Evolutionary conservation across 1,140 invertebrate species (phyloP).

Genomic region (Mycetomoellerius zeteki): DNA sequence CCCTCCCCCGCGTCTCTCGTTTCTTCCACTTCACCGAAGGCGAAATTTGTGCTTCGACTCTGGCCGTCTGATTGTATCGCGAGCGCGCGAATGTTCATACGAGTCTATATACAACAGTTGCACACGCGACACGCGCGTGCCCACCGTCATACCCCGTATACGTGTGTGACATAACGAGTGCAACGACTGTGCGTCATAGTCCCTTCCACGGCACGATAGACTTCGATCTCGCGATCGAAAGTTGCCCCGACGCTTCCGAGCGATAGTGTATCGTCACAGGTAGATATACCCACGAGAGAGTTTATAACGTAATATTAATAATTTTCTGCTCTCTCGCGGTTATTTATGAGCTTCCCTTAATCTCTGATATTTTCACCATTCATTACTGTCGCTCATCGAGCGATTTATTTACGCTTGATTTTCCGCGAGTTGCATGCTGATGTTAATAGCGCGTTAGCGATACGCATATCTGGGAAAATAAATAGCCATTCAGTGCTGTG

Average conservation of each 20-base stretch:
- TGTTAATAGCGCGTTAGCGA: slow-evolving; percentile 14
- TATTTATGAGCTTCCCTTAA: neutral
- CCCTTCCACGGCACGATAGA: slow-evolving; percentile 30
- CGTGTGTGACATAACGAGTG: slow-evolving; percentile 36
- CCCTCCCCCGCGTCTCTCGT: neutral
- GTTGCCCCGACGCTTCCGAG: slow-evolving; percentile 8
- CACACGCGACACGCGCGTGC: slow-evolving; percentile 27
- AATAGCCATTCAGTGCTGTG: slow-evolving; percentile 13
- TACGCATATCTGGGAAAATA: slow-evolving; percentile 24
- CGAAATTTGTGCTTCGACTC: neutral
- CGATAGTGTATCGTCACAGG: slow-evolving; percentile 14
- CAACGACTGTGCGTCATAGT: slow-evolving; percentile 42
- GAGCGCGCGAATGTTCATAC: neutral
- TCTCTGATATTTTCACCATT: neutral
- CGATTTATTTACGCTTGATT: slow-evolving; percentile 7
- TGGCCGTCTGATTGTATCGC: neutral
- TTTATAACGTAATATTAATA: slow-evolving; percentile 7
- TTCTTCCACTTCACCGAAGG: neutral
- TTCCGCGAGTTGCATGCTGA: neutral
- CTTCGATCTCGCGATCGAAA: slow-evolving; percentile 42
- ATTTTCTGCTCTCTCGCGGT: neutral
- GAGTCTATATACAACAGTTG: neutral
- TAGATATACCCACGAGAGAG: neutral
- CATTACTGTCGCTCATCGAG: neutral
- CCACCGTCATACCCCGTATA: neutral